Percentiles rank a stretch among this genome's conserved stretches.
phyloP scores from a whole-genome alignment of 1,140 invertebrate species.

The Orius insidiosus region DNA sequence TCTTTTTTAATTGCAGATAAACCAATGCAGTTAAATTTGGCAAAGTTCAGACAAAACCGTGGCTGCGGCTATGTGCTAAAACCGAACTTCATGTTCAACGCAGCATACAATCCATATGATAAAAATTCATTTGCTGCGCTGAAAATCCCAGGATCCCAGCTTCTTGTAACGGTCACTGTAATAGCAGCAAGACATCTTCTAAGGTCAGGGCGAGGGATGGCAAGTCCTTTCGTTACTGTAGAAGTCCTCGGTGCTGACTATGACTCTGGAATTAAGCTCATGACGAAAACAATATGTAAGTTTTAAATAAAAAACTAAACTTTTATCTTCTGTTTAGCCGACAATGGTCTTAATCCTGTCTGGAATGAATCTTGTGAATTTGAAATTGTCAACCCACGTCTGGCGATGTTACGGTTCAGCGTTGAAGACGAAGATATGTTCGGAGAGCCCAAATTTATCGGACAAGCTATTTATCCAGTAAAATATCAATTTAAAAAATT shows the following conservation, averaged over 20 bases:
- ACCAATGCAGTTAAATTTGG: constrained; percentile 88
- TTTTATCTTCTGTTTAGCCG: constrained; percentile 39
- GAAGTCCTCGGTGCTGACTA: constrained; percentile 84
- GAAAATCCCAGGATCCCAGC: constrained; percentile 18
- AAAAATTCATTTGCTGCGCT: constrained; percentile 32
- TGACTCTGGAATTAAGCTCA: constrained; percentile 64
- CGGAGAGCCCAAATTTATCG: constrained; percentile 92
- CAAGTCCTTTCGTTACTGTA: constrained; percentile 88
- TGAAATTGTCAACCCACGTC: constrained; percentile 69
- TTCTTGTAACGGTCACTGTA: constrained; percentile 57
- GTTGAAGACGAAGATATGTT: constrained; percentile 98
- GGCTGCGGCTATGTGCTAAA: constrained; percentile 88
- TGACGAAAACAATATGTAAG: constrained; percentile 71
- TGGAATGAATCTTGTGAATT: constrained; percentile 87
- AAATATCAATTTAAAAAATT: constrained; percentile 13
- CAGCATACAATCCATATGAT: constrained; percentile 68
- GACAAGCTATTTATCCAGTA: constrained; percentile 86
- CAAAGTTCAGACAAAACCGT: constrained; percentile 79
- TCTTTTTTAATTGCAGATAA: constrained; percentile 43
- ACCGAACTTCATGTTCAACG: constrained; percentile 73
- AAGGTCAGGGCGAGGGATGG: constrained; percentile 68
- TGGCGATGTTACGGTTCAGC: constrained; percentile 79
- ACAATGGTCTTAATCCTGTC: constrained; percentile 92
- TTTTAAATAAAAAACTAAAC: constrained; percentile 19
- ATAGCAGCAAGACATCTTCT: constrained; percentile 83